A percentile compares a stretch with the other conserved stretches of the same genome.
Conservation (phyloP, 2,888 invertebrate species). For the Anarsia innoxiella region DNA sequence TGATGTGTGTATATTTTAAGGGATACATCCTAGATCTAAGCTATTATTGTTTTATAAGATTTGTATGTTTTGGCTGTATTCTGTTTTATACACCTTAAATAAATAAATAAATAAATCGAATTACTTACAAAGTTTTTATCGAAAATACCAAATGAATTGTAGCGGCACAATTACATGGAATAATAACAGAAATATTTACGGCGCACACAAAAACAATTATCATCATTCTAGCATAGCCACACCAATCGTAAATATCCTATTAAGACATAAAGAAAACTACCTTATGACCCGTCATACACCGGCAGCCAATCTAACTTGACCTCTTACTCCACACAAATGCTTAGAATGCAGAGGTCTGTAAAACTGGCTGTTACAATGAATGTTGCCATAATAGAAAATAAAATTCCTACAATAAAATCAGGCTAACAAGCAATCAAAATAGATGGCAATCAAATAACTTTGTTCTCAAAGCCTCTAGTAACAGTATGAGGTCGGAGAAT, state of each 20-base stretch:
- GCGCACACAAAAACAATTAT: conserved; percentile 30
- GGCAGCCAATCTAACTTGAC: conserved; percentile 18
- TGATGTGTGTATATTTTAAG: too few species aligned
- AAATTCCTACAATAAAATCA: conserved; percentile 33
- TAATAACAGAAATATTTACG: conserved; percentile 19
- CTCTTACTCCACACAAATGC: conserved; percentile 12
- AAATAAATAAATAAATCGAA: too few species aligned
- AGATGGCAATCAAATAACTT: conserved; percentile 31
- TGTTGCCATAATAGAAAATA: conserved; percentile 26
- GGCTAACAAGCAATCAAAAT: conserved; percentile 36
- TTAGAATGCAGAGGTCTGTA: too few species aligned
- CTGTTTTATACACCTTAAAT: too few species aligned
- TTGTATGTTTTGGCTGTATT: too few species aligned
- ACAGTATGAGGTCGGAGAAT: conserved; percentile 28
- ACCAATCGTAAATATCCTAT: conserved; percentile 46
- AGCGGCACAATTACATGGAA: conserved; percentile 12
- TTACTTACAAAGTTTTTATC: too few species aligned
- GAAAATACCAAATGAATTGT: too few species aligned
- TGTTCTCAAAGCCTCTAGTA: conserved; percentile 24
- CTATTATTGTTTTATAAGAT: too few species aligned
- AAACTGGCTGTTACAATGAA: background rate
- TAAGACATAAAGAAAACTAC: conserved; percentile 40
- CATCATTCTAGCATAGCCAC: conserved; percentile 24
- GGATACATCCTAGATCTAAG: too few species aligned
- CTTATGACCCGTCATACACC: conserved; percentile 17